Base-by-base conservation (phyloP, 2,888 invertebrate genomes). In the Resseliella maxima region DNA sequence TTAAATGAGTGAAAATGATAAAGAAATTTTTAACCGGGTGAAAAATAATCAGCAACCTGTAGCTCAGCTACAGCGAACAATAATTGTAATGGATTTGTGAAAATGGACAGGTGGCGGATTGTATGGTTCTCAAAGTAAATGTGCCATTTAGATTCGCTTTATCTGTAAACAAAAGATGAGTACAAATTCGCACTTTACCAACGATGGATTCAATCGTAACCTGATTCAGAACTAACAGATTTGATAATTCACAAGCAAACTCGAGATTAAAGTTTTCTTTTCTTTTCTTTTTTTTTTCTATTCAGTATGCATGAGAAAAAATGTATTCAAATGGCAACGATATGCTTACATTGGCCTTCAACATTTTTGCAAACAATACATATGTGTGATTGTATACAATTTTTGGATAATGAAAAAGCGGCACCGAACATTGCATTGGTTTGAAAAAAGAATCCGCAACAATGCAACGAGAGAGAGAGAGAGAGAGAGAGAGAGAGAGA, bases 41-140 rank as follows among this genome's bases (percentile, higher is more conserved):
- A 59, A n/a, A 72, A 72, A 72, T 31, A 72, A 35, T 72, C 72
- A 35, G 35, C 72, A 35, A 72, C 72, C 72, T 72, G 72, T 72
- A 72, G 72, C 72, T 27, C 18, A 72, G 72, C 15, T 31, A n/a
- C 35, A 35, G 3, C 15, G 15, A 0, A 72, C 31, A 15, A 2
- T 31, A 72, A 72, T 31, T 35, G 72, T 0, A 72, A 72, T 72
- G 72, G 72, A 72, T 72, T 72, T 72, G 72, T 72, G 72, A 72
- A 72, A 72, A 72, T 72, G 72, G 72, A 72, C 72, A 72, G 72
- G 35, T 72, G 72, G 72, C 72, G 31, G 72, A 3, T 72, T 72
- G 31, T 72, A 35, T 72, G 31, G 5, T 24, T 0, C 50, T 50
- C 15, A 50, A 50, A 12, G 45, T 45, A 50, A 50, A 50, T 50